Evolutionary conservation across 1,140 invertebrate species (phyloP).

Genomic region (Globodera rostochiensis): DNA sequence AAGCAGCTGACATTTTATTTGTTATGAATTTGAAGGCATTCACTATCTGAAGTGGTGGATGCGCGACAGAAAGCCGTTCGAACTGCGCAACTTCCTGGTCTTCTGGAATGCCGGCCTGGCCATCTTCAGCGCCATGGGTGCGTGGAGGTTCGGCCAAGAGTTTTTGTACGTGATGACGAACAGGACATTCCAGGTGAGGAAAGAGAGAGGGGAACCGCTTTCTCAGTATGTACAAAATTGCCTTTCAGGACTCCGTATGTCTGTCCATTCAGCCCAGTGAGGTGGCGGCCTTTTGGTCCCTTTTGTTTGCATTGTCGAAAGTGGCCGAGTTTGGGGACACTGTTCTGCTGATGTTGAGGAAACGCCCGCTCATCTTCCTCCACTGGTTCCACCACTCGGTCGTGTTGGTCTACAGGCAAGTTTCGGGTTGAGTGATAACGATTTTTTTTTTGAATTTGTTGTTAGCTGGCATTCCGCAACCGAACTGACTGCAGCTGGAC

Average conservation of each 20-base stretch:
- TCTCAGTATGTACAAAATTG: neutral
- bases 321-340: slow-evolving; percentile 52
- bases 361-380: slow-evolving; percentile 51
- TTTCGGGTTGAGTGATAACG: neutral
- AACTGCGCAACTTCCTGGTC: slow-evolving; percentile 79
- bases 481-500: slow-evolving; percentile 43
- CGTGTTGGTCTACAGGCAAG: slow-evolving; percentile 84
- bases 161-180: slow-evolving; percentile 41
- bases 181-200: slow-evolving; percentile 70
- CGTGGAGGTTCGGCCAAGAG: slow-evolving; percentile 78
- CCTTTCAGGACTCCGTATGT: slow-evolving; percentile 39
- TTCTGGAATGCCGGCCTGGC: slow-evolving; percentile 88
- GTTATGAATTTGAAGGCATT: neutral
- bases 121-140: slow-evolving; percentile 89
- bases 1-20: neutral
- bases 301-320: slow-evolving; percentile 47
- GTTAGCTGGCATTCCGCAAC: slow-evolving; percentile 35
- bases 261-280: slow-evolving; percentile 31
- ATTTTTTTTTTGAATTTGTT: neutral
- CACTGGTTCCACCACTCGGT: slow-evolving; percentile 70
- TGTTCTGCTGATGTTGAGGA: slow-evolving; percentile 50
- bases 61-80: slow-evolving; percentile 82
- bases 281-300: slow-evolving; percentile 41
- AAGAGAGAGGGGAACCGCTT: neutral
- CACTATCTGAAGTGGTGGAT: slow-evolving; percentile 70